phyloP scores from a whole-genome alignment of 2,888 invertebrate species.

The Apoda limacodes region DNA sequence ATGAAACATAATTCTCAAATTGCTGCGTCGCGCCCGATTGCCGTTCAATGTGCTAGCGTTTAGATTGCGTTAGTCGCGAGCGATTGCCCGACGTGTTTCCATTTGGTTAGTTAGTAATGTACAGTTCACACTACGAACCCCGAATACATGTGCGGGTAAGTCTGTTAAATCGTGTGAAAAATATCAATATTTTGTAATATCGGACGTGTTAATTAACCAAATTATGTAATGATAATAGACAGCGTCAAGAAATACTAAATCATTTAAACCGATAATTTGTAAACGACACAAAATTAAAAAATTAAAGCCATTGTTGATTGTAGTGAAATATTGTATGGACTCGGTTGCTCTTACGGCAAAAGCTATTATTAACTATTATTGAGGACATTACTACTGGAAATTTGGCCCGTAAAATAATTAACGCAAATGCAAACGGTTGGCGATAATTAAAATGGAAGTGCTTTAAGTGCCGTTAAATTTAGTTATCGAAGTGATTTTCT shows the following conservation, averaged over 20 bases:
- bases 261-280: too few species aligned
- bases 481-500: too few species aligned
- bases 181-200: too few species aligned
- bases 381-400: slow-evolving; percentile 54
- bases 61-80: slow-evolving; percentile 46
- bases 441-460: slow-evolving; percentile 56
- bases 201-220: slow-evolving; percentile 30
- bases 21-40: slow-evolving; percentile 54
- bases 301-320: too few species aligned
- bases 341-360: too few species aligned
- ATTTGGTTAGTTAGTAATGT: slow-evolving; percentile 48
- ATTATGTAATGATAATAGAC: slow-evolving; percentile 32
- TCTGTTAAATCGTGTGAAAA: too few species aligned
- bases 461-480: slow-evolving; percentile 61
- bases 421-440: slow-evolving; percentile 48
- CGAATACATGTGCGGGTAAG: slow-evolving; percentile 46
- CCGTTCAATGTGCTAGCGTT: slow-evolving; percentile 25
- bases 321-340: too few species aligned
- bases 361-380: too few species aligned
- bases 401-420: slow-evolving; percentile 52
- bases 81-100: slow-evolving; percentile 40
- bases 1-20: slow-evolving; percentile 59
- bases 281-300: too few species aligned
- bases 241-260: too few species aligned
- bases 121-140: slow-evolving; percentile 35